phyloP scores from a whole-genome alignment of 2,888 invertebrate genomes.

The Clostera curtula region DNA sequence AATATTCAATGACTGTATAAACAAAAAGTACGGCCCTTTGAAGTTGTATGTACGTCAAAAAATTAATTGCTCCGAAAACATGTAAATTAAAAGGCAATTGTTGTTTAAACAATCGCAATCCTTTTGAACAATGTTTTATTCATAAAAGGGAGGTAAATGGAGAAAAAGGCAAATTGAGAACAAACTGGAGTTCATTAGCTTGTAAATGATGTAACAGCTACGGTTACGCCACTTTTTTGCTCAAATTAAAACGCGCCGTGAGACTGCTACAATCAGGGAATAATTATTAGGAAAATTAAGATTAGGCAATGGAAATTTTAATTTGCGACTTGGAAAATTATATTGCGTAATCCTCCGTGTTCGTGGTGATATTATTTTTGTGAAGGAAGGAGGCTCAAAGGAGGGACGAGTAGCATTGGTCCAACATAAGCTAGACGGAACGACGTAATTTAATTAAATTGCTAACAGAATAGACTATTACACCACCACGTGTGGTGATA shows the following conservation, averaged over 20 bases:
- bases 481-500: too few species aligned
- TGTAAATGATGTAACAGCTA: conserved; percentile 16
- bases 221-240: conserved; percentile 8
- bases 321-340: conserved; percentile 15
- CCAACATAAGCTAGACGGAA: too few species aligned
- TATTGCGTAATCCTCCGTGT: too few species aligned
- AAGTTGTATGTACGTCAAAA: conserved; percentile 5
- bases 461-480: too few species aligned
- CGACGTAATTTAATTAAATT: too few species aligned
- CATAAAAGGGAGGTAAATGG: conserved; percentile 10
- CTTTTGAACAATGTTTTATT: conserved; percentile 18
- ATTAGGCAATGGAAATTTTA: conserved; percentile 16
- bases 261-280: conserved; percentile 21
- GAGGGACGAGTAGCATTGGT: too few species aligned
- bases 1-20: background rate
- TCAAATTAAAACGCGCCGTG: conserved; percentile 12
- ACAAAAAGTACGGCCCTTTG: conserved; percentile 9
- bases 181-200: conserved; percentile 13
- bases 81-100: conserved; percentile 11
- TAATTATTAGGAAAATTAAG: conserved; percentile 31
- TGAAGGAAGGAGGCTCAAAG: too few species aligned
- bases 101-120: conserved; percentile 13
- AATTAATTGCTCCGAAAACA: conserved; percentile 15
- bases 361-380: too few species aligned
- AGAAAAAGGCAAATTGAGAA: conserved; percentile 14